Evolutionary conservation across 53 echinoderm and acorn worm genomes (phyloP).

Genomic region (Echinometra lucunter): DNA sequence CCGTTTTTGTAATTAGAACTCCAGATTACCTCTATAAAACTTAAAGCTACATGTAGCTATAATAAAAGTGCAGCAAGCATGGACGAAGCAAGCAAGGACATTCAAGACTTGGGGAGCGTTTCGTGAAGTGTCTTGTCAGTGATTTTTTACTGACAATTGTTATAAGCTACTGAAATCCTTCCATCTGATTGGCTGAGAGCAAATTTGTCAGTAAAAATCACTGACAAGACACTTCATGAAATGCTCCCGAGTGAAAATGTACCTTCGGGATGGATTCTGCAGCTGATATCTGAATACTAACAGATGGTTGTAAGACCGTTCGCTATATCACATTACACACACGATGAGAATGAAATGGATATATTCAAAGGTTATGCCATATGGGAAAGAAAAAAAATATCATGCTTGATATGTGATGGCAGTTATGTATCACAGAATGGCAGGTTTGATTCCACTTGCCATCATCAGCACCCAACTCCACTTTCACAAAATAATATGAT

Average conservation of each 20-base stretch:
- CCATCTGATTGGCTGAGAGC: too few species aligned
- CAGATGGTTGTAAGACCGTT: slow-evolving; percentile 40
- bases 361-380: background rate
- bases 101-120: too few species aligned
- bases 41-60: background rate
- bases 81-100: slow-evolving; percentile 23
- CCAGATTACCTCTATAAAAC: background rate
- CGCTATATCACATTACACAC: slow-evolving; percentile 55
- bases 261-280: slow-evolving; percentile 57
- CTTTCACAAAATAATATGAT: too few species aligned
- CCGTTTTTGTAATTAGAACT: background rate
- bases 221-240: too few species aligned
- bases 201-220: too few species aligned
- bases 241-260: slow-evolving; percentile 39
- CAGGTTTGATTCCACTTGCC: background rate
- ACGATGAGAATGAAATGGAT: slow-evolving; percentile 8
- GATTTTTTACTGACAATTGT: too few species aligned
- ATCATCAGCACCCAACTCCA: background rate
- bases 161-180: too few species aligned
- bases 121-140: too few species aligned
- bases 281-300: slow-evolving; percentile 59
- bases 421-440: background rate
- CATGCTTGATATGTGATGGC: background rate
- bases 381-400: background rate
- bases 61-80: background rate